phyloP scores from a whole-genome alignment of 2,888 invertebrate species.

The Nycteola revayana region DNA sequence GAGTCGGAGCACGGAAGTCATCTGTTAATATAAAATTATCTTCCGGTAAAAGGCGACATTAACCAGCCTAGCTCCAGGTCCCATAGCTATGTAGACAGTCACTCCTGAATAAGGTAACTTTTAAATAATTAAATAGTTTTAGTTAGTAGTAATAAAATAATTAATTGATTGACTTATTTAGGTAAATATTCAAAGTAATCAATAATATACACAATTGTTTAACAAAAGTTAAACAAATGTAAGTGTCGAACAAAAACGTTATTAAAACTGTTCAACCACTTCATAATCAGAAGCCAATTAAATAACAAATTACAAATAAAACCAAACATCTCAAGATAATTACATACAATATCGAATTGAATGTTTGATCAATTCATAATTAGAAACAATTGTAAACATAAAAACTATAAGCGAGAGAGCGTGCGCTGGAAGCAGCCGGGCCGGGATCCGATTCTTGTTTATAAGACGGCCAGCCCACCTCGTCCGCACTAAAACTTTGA shows the following conservation, averaged over 20 bases:
- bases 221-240: no score
- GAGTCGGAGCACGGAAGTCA: no score
- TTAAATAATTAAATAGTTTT: no score
- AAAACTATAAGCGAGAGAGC: conserved; percentile 62
- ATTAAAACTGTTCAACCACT: conserved; percentile 43
- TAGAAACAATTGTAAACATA: conserved; percentile 77
- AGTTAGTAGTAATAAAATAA: no score
- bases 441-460: conserved; percentile 66
- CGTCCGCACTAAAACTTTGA: conserved; percentile 73
- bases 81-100: no score
- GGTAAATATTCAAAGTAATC: no score
- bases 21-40: no score
- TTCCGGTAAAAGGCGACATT: no score
- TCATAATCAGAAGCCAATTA: conserved; percentile 71
- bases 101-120: no score
- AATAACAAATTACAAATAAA: conserved; percentile 72
- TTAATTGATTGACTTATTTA: no score
- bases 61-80: no score
- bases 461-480: conserved; percentile 70
- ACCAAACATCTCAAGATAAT: conserved; percentile 63
- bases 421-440: conserved; percentile 59
- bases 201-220: no score
- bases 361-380: conserved; percentile 74
- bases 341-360: conserved; percentile 73
- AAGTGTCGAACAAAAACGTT: conserved; percentile 35